These are phyloP conservation scores for Macrochelys suwanniensis DNA, from an alignment of 2,797 vertebrate species.

Conservation along the genomic window DNA sequence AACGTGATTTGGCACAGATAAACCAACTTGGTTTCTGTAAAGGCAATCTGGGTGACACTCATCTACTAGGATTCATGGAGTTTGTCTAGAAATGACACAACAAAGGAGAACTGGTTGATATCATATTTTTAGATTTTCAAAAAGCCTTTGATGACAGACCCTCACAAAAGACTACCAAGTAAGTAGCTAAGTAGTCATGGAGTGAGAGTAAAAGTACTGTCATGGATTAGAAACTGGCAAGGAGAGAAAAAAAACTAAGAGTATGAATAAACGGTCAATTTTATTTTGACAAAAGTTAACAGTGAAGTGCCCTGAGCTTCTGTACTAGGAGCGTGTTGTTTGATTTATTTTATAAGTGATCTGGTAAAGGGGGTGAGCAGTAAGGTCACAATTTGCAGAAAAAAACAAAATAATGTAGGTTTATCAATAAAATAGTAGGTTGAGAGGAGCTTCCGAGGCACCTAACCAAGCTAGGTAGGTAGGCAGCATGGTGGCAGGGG, in stretches of 20 bases:
- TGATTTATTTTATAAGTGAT: too few species aligned
- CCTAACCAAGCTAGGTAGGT: not conserved
- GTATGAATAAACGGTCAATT: not conserved
- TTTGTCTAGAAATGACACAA: not conserved
- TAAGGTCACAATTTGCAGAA: too few species aligned
- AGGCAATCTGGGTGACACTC: not conserved
- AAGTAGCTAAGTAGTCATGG: not conserved
- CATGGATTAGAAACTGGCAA: not conserved
- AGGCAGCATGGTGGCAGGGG: not conserved
- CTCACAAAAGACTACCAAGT: not conserved
- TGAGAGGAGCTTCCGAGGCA: not conserved
- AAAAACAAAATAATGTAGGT: too few species aligned
- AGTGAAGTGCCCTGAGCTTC: not conserved
- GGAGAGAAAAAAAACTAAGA: not conserved
- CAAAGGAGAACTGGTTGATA: too few species aligned
- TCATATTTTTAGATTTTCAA: too few species aligned
- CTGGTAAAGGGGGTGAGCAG: too few species aligned
- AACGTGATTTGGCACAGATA: fast-evolving
- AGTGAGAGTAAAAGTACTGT: not conserved
- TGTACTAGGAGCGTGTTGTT: too few species aligned
- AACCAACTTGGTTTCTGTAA: not conserved
- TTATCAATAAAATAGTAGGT: not conserved
- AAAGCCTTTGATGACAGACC: too few species aligned
- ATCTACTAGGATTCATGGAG: not conserved
- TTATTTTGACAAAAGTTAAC: not conserved